These are phyloP conservation scores for Tenebrosternarchus preto DNA, from an alignment of 2,113 vertebrate species.

Conservation along the genomic window DNA sequence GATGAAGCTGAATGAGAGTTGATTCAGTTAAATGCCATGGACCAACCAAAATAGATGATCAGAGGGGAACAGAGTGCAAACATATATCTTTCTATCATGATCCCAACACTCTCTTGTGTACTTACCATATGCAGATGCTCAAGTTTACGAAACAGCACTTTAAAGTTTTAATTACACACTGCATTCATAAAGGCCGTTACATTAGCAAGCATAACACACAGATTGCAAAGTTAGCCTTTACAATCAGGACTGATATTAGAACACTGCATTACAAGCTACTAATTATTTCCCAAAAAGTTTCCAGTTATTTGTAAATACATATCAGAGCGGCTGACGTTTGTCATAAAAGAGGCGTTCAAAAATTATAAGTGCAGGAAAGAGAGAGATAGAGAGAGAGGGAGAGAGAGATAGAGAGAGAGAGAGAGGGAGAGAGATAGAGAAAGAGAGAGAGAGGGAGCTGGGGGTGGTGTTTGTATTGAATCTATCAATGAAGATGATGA, in stretches of 20 bases:
- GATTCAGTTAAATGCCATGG: too few species aligned
- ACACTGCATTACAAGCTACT: conserved; percentile 62
- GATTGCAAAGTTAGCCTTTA: conserved; percentile 43
- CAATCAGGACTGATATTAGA: conserved; percentile 53
- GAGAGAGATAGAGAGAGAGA: too few species aligned
- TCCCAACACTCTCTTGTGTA: not conserved
- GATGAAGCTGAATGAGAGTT: too few species aligned
- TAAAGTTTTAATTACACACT: conserved; percentile 36
- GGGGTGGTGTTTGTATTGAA: conserved; percentile 28
- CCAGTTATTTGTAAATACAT: conserved; percentile 64
- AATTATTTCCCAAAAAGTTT: conserved; percentile 64
- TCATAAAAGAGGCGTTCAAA: conserved; percentile 53
- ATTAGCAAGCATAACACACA: conserved; percentile 56
- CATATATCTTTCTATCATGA: not conserved
- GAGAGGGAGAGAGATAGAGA: conserved; percentile 1
- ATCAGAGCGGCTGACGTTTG: conserved; percentile 34
- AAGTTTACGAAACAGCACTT: conserved; percentile 26
- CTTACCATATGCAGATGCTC: not conserved
- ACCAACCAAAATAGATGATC: not conserved
- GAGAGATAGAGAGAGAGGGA: conserved; percentile 23
- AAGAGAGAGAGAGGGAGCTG: conserved; percentile 16
- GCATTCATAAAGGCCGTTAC: conserved; percentile 38
- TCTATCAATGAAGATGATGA: conserved; percentile 50
- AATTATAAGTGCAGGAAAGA: not conserved
- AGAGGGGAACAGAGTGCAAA: not conserved